Evolutionary conservation across 2,113 vertebrate genomes (phyloP), one percentile per base, ranked within the genome.

Genomic region (Climacteris rufus): DNA sequence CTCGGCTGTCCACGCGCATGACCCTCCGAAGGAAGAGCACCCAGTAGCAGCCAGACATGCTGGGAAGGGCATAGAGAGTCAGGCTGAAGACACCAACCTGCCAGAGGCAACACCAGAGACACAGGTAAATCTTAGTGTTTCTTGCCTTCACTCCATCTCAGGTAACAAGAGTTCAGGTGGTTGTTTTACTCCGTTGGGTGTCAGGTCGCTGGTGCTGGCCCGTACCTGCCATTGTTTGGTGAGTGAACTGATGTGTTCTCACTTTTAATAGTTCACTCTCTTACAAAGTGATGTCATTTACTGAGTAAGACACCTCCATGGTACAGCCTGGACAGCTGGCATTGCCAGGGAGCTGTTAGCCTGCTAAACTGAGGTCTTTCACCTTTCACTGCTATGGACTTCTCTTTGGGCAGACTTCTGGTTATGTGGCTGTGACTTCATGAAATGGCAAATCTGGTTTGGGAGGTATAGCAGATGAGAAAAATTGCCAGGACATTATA

Each of bases 1-100:
- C 94, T 39, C 97, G 97, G 28, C 97, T 98, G 94, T 98, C 97
- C 22, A 94, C 98, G 13, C 94, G 94, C 54, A 96, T 98, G 97
- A 97, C 92, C 4, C 92, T 93, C 74, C 92, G 42, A 24, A 95
- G 97, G 97, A 97, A 98, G 97, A 97, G 96, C 56, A 57, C 47
- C 23, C 97, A 92, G 28, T 98, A 98, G 94, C 40, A 1, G 9
- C 90, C 31, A 64, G n/a, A 35, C 66, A 13, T 31, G 47, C 57
- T 63, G 72, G 47, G 11, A 18, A 22, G 11, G 40, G 19, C 10
- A 0, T 27, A 37, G 40, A 22, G 54, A 60, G 19, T 24, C 7
- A 56, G 24, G 27, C 49, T 42, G 91, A 74, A 89, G 91, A 37
- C 42, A 6, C 53, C 17, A 35, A 4, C 70, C 18, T 64, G 3